A percentile compares a stretch with the other conserved stretches of the same genome.
Conservation (phyloP, 2,888 invertebrate species). For the Drosophila melanocephala region DNA sequence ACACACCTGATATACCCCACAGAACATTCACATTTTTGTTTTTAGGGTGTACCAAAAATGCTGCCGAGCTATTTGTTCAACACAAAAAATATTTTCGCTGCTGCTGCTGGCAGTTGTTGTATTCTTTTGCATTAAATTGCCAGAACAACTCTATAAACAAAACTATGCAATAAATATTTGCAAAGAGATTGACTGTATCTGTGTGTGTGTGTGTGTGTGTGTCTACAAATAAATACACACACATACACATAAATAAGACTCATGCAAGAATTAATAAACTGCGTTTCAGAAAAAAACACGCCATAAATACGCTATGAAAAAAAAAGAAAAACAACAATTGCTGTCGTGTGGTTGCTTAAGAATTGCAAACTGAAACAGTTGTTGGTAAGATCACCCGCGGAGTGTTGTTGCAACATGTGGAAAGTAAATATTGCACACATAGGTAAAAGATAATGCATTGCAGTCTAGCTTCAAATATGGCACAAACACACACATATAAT, state of each 20-base stretch:
- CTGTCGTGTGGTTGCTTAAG: conserved; percentile 41
- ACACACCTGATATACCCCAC: background rate
- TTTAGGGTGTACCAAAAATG: conserved; percentile 1
- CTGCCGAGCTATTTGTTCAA: conserved; percentile 22
- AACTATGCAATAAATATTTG: conserved; percentile 57
- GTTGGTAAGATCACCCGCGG: conserved; percentile 28
- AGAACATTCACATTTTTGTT: background rate
- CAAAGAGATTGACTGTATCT: conserved; percentile 22
- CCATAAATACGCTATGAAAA: conserved; percentile 19
- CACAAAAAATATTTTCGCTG: conserved; percentile 19
- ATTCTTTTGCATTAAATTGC: conserved; percentile 33
- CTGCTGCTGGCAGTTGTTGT: conserved; percentile 12
- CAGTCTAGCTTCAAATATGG: conserved; percentile 12
- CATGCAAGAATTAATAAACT: conserved; percentile 49
- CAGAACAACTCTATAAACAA: conserved; percentile 55
- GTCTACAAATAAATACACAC: conserved; percentile 1
- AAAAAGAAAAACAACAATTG: conserved; percentile 19
- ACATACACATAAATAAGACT: background rate
- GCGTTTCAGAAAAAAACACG: conserved; percentile 47
- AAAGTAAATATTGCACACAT: conserved; percentile 1
- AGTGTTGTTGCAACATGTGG: conserved; percentile 30
- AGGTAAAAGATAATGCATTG: conserved; percentile 11
- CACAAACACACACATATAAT: background rate
- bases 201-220: background rate
- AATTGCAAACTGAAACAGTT: conserved; percentile 46